Evolutionary conservation across 1,140 invertebrate genomes (phyloP).

Genomic region (Drosophila persimilis): DNA sequence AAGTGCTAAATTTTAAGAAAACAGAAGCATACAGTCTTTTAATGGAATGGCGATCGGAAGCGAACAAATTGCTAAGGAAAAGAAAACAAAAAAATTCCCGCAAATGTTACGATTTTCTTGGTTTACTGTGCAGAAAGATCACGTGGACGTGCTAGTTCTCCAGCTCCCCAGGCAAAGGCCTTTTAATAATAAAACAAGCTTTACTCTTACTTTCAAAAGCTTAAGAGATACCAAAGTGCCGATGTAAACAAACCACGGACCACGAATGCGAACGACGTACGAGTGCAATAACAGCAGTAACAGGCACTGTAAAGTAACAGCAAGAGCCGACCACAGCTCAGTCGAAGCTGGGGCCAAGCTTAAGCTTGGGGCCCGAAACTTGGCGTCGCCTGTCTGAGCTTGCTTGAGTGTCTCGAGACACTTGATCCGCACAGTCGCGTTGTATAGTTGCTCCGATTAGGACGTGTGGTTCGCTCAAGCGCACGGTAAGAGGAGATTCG

Average conservation of each 20-base stretch:
- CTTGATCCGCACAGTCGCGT: conserved; percentile 66
- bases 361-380: conserved; percentile 25
- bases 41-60: neutral
- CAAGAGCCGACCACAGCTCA: conserved; percentile 8
- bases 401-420: conserved; percentile 46
- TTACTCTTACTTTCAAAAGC: conserved; percentile 79
- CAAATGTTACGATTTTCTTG: no score
- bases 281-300: neutral
- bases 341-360: conserved; percentile 18
- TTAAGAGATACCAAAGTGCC: conserved; percentile 53
- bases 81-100: no score
- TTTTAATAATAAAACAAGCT: conserved; percentile 35
- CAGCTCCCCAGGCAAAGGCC: neutral
- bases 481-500: conserved; percentile 60
- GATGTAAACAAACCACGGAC: neutral
- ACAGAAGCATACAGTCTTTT: neutral
- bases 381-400: conserved; percentile 22
- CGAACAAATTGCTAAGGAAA: no score
- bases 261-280: no score
- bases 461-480: conserved; percentile 69
- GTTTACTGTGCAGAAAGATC: no score
- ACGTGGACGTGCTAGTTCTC: neutral
- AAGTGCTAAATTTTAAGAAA: conserved; percentile 3
- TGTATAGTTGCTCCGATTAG: conserved; percentile 63
- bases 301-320: conserved; percentile 43